Evolutionary conservation across 2,888 invertebrate species (phyloP).

Genomic region (Lypha dubia): DNA sequence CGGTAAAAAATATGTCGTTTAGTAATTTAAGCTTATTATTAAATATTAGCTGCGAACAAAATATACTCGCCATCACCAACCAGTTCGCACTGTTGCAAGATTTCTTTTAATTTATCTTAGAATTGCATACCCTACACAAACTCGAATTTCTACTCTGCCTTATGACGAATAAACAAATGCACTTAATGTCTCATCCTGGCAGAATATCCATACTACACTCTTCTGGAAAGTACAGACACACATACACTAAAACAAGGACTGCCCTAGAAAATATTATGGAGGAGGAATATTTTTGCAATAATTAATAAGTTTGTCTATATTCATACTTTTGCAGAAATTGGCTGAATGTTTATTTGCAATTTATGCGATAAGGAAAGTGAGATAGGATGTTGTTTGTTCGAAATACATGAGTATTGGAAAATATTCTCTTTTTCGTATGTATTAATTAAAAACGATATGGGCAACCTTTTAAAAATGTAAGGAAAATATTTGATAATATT

Average conservation of each 20-base stretch:
- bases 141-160: background rate
- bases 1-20: too few relatives aligned
- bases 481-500: too few relatives aligned
- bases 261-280: conserved; percentile 20
- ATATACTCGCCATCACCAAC: too few relatives aligned
- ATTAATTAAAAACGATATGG: conserved; percentile 34
- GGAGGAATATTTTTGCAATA: conserved; percentile 67
- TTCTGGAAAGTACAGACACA: background rate
- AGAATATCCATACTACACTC: background rate
- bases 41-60: too few relatives aligned
- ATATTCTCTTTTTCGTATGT: conserved; percentile 36
- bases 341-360: conserved; percentile 34
- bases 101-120: background rate
- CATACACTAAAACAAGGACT: background rate
- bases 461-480: conserved; percentile 1
- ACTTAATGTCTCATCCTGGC: background rate
- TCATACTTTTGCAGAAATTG: conserved; percentile 41
- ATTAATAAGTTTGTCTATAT: conserved; percentile 66
- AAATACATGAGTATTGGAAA: conserved; percentile 50
- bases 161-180: conserved; percentile 8
- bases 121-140: conserved; percentile 17
- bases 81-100: background rate
- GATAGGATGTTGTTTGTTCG: conserved; percentile 5
- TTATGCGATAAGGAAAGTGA: conserved; percentile 19
- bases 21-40: too few relatives aligned